Conservation (phyloP, 2,888 invertebrate species). For the Pyralis farinalis region DNA sequence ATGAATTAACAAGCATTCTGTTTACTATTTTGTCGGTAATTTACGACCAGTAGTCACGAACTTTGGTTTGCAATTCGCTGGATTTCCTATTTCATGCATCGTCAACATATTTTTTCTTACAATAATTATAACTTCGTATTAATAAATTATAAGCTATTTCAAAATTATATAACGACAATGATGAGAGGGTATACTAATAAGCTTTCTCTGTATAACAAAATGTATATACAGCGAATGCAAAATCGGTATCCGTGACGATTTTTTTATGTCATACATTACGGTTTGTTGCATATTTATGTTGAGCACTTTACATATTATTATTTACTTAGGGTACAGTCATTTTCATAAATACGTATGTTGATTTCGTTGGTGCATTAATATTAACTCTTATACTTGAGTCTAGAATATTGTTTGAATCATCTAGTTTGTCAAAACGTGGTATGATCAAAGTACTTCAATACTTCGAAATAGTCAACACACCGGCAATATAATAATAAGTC, state of each 20-base stretch:
- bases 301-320: constrained; percentile 7
- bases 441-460: too few relatives aligned
- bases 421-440: too few relatives aligned
- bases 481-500: too few relatives aligned
- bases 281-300: constrained; percentile 22
- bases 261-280: constrained; percentile 45
- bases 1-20: background rate
- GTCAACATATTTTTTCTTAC: background rate
- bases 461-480: too few relatives aligned
- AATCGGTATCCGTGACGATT: constrained; percentile 59
- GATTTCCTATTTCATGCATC: constrained; percentile 1
- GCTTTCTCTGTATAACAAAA: constrained; percentile 61
- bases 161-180: constrained; percentile 47
- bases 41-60: background rate
- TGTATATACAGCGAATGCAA: constrained; percentile 47
- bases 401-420: too few relatives aligned
- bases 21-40: background rate
- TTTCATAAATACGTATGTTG: too few relatives aligned
- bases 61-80: background rate
- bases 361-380: too few relatives aligned
- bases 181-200: constrained; percentile 36
- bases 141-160: constrained; percentile 10
- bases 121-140: background rate
- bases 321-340: background rate
- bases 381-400: too few relatives aligned